These are phyloP conservation scores for Pheucticus melanocephalus DNA, from an alignment of 2,113 vertebrate species.

Conservation along the genomic window DNA sequence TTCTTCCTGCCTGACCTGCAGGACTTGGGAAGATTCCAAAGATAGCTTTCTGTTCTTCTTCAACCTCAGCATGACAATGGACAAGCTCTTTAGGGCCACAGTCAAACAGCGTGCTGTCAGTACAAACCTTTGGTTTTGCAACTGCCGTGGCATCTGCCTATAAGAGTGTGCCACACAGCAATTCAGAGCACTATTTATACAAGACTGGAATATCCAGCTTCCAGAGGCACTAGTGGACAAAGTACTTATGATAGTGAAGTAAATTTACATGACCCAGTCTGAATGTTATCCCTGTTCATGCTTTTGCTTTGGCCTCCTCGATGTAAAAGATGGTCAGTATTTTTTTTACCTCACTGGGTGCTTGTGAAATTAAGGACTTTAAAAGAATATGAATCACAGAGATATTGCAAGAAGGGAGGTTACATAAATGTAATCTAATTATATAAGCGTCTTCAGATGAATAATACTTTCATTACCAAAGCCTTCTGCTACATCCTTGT, in stretches of 20 bases:
- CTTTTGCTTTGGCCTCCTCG: not conserved
- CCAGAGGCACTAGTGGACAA: not conserved
- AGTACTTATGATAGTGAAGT: not conserved
- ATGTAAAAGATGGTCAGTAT: not conserved
- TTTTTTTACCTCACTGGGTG: not conserved
- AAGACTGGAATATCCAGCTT: not conserved
- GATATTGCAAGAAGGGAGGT: not conserved
- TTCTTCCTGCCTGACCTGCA: not conserved
- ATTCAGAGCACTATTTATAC: not conserved
- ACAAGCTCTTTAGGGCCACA: not conserved
- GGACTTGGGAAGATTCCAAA: not conserved
- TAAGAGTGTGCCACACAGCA: not conserved
- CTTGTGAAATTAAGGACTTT: not conserved
- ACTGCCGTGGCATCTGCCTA: not conserved
- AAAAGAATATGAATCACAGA: not conserved
- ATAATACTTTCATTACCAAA: not conserved
- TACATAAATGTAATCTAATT: slow-evolving; percentile 14
- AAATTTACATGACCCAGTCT: not conserved
- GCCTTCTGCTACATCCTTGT: not conserved
- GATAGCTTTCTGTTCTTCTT: not conserved
- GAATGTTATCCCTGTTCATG: not conserved
- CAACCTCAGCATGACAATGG: not conserved
- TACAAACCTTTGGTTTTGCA: not conserved
- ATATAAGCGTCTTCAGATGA: not conserved
- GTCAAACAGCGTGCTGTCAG: not conserved